Evolutionary conservation across 2,797 vertebrate species (phyloP).

Genomic region (Dryobates pubescens): DNA sequence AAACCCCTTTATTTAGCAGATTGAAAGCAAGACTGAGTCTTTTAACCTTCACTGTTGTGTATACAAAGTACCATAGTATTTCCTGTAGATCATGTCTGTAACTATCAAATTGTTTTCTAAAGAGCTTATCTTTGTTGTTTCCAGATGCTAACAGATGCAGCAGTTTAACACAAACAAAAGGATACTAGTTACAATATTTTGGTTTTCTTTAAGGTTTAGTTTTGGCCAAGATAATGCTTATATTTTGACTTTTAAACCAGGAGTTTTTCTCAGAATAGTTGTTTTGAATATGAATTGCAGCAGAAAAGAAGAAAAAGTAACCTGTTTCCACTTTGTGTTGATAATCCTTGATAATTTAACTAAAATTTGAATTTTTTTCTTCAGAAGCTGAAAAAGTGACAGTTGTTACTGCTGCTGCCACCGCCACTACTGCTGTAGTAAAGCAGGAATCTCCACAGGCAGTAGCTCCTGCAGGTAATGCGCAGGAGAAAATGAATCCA

Average conservation of each 20-base stretch:
- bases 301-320: background rate
- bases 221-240: background rate
- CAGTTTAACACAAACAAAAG: constrained; percentile 26
- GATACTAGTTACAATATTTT: background rate
- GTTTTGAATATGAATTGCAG: background rate
- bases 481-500: constrained; percentile 69
- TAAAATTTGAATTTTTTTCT: constrained; percentile 40
- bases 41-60: background rate
- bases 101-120: background rate
- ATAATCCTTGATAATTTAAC: background rate
- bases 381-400: constrained; percentile 71
- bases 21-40: background rate
- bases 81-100: background rate
- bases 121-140: background rate
- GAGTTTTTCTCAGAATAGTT: background rate
- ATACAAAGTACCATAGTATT: background rate
- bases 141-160: background rate
- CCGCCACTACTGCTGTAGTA: constrained; percentile 45
- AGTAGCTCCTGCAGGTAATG: constrained; percentile 68
- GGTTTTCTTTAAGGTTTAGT: background rate
- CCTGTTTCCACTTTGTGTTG: background rate
- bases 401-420: constrained; percentile 28
- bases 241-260: background rate
- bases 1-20: background rate
- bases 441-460: constrained; percentile 80